Conservation (phyloP, 1,140 invertebrate species). For the Harpegnathos saltator region DNA sequence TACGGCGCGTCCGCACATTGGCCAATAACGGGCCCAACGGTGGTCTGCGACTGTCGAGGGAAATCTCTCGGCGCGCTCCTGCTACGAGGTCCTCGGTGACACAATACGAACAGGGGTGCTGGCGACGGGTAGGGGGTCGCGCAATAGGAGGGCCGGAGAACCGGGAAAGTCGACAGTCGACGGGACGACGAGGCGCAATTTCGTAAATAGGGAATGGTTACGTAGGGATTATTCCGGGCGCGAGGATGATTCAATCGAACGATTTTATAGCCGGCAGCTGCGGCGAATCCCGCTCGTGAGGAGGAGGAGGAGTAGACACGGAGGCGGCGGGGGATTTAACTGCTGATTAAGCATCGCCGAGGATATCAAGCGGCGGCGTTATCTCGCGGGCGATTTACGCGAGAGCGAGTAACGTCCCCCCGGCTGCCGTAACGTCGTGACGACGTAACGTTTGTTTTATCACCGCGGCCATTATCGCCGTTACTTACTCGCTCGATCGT, state of each 20-base stretch:
- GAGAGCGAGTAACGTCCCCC: constrained; percentile 49
- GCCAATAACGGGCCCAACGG: constrained; percentile 61
- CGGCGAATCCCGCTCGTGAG: constrained; percentile 30
- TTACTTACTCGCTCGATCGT: constrained; percentile 37
- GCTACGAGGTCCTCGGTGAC: constrained; percentile 26
- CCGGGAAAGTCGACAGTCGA: constrained; percentile 41
- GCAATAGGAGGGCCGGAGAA: constrained; percentile 54
- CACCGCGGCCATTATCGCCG: constrained; percentile 32
- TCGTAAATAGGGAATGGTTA: constrained; percentile 71
- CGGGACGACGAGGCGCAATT: constrained; percentile 61
- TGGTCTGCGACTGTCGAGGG: constrained; percentile 38
- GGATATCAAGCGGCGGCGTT: constrained; percentile 49
- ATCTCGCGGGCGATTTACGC: constrained; percentile 54
- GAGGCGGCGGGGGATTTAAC: constrained; percentile 24
- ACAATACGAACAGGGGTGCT: constrained; percentile 66
- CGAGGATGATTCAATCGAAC: constrained; percentile 68
- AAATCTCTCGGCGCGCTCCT: constrained; percentile 42
- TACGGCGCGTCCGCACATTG: constrained; percentile 60
- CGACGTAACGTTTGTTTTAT: constrained; percentile 55
- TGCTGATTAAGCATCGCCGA: constrained; percentile 53
- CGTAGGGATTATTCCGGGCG: constrained; percentile 61
- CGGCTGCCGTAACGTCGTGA: constrained; percentile 4
- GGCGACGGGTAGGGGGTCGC: constrained; percentile 28
- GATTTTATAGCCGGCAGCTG: constrained; percentile 61
- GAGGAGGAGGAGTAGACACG: neutral